Evolutionary conservation across 2,113 vertebrate genomes (phyloP).

Genomic region (Noctilio leporinus): DNA sequence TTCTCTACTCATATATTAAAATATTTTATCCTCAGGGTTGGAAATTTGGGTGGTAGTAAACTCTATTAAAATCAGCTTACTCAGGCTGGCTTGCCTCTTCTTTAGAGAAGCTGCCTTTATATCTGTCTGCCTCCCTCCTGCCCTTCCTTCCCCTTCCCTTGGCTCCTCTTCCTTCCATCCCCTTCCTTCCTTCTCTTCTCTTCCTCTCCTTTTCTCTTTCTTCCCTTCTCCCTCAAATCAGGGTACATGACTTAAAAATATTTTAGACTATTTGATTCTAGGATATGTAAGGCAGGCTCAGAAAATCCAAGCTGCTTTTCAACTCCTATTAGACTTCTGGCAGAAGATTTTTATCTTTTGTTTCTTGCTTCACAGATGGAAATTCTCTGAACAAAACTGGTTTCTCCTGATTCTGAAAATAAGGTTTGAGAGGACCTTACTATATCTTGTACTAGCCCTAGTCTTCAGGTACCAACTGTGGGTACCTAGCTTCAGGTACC

Average conservation of each 20-base stretch:
- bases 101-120: not conserved
- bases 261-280: not conserved
- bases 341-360: not conserved
- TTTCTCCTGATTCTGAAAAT: constrained; percentile 19
- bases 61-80: not conserved
- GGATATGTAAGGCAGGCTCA: not conserved
- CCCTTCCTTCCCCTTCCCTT: fast-evolving
- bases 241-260: not conserved
- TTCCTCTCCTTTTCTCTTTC: not conserved
- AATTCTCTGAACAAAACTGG: not conserved
- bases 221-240: not conserved
- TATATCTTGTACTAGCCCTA: not conserved
- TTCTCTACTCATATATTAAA: not conserved
- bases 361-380: not conserved
- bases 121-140: too few species aligned
- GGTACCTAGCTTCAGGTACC: too few species aligned
- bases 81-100: not conserved
- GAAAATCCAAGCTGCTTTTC: not conserved
- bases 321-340: not conserved
- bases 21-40: not conserved
- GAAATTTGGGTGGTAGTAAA: not conserved
- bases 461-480: not conserved
- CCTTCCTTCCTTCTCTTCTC: fast-evolving
- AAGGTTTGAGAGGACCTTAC: not conserved
- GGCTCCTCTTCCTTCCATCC: fast-evolving